A percentile compares a stretch with the other conserved stretches of the same genome.
Evolutionary conservation across 1,140 invertebrate species (phyloP).

Genomic region (Lasioglossum albipes): DNA sequence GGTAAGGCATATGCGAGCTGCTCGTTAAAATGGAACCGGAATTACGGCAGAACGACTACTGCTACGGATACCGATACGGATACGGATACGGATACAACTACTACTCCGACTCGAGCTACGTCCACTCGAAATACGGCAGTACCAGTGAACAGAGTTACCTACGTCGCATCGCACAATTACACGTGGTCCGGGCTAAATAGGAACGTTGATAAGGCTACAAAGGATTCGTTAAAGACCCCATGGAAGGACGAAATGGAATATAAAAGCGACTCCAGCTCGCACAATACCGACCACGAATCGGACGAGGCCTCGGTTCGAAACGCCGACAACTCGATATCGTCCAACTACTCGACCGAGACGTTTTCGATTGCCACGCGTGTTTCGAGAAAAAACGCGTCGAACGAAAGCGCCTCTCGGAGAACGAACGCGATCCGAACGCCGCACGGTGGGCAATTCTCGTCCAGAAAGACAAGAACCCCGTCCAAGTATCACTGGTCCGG

Average conservation of each 20-base stretch:
- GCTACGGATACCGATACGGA: not conserved
- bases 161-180: slow-evolving; percentile 24
- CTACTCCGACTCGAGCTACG: not conserved
- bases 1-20: slow-evolving; percentile 60
- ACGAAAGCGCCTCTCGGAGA: not conserved
- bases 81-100: not conserved
- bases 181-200: not conserved
- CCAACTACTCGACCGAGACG: too few species aligned
- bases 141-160: slow-evolving; percentile 30
- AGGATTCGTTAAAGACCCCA: slow-evolving; percentile 29
- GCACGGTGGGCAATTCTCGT: not conserved
- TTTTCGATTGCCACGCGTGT: too few species aligned
- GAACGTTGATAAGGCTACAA: slow-evolving; percentile 1
- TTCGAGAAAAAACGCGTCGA: not conserved
- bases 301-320: not conserved
- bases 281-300: slow-evolving; percentile 15
- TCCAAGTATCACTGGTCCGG: slow-evolving; percentile 58
- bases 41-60: slow-evolving; percentile 27
- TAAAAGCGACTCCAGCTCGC: slow-evolving; percentile 6
- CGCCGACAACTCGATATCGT: not conserved
- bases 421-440: not conserved
- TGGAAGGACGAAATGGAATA: slow-evolving; percentile 44
- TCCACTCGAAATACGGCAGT: slow-evolving; percentile 19
- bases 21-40: slow-evolving; percentile 49
- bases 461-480: not conserved